phyloP scores from a whole-genome alignment of 2,888 invertebrate species.

The Drepanosiphum platanoidis region DNA sequence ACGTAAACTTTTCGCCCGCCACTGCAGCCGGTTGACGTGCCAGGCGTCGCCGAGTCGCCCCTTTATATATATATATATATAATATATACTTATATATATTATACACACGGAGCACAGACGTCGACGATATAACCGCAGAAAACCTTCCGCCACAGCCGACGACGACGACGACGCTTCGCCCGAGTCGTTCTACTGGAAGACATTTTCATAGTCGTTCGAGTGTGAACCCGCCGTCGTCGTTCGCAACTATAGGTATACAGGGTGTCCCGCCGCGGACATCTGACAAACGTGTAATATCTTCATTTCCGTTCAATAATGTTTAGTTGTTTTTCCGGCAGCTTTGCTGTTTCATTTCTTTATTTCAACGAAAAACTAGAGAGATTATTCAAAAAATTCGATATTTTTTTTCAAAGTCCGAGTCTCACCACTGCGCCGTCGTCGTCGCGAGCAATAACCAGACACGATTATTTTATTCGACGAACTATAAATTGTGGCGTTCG shows the following conservation, averaged over 20 bases:
- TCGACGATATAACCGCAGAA: conserved; percentile 46
- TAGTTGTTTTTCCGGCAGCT: too few species aligned
- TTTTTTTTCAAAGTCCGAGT: too few species aligned
- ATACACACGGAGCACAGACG: conserved; percentile 20
- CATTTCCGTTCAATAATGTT: too few species aligned
- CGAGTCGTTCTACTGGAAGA: conserved; percentile 57
- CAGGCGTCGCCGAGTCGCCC: conserved; percentile 57
- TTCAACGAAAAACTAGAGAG: too few species aligned
- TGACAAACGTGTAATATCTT: too few species aligned
- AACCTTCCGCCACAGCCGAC: conserved; percentile 33
- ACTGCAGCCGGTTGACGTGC: conserved; percentile 50
- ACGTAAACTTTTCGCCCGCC: conserved; percentile 54
- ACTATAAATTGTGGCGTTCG: too few species aligned
- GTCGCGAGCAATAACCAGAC: too few species aligned
- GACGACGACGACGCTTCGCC: not conserved
- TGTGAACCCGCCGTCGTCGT: conserved; percentile 32
- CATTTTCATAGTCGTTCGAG: conserved; percentile 58
- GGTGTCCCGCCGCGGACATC: too few species aligned
- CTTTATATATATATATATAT: not conserved
- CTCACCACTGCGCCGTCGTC: too few species aligned
- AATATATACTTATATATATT: not conserved
- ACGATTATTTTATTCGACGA: too few species aligned
- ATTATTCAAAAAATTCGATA: too few species aligned
- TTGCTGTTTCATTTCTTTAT: too few species aligned
- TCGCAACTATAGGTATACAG: not conserved